Evolutionary conservation across 2,888 invertebrate species (phyloP).

Genomic region (Andrena chrysosceles): DNA sequence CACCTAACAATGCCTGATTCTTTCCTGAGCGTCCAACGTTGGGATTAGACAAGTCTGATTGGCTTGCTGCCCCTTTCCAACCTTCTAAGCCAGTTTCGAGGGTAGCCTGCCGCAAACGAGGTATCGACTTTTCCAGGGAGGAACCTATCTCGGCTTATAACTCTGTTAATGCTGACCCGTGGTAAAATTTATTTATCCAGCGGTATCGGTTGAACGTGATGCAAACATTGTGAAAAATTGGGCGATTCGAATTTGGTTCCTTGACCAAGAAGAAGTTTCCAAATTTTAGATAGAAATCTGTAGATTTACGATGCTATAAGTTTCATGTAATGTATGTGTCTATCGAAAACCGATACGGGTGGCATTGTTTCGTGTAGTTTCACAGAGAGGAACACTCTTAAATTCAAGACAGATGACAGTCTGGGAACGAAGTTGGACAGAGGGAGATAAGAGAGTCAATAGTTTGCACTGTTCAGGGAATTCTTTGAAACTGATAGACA

Average conservation of each 20-base stretch:
- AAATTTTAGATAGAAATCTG: background rate
- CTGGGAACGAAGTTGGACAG: background rate
- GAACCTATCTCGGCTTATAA: too few relatives aligned
- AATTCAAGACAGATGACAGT: background rate
- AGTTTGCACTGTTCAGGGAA: background rate
- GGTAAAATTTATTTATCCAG: too few relatives aligned
- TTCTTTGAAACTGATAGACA: background rate
- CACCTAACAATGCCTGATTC: conserved; percentile 62
- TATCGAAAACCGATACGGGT: background rate
- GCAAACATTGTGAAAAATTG: too few relatives aligned
- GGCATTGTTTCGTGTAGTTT: background rate
- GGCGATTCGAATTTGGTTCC: background rate
- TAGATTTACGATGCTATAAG: conserved; percentile 1
- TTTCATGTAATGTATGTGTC: background rate
- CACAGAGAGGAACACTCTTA: background rate
- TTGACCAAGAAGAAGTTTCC: background rate
- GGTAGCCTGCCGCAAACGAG: background rate
- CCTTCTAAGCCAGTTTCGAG: background rate
- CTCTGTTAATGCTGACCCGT: too few relatives aligned
- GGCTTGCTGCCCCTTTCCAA: background rate
- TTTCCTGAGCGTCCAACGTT: conserved; percentile 4
- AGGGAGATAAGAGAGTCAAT: background rate
- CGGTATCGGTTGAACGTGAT: too few relatives aligned
- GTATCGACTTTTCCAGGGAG: too few relatives aligned
- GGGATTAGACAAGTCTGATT: conserved; percentile 35